A percentile compares a stretch with the other conserved stretches of the same genome.
Evolutionary conservation across 2,797 vertebrate genomes (phyloP).

Genomic region (Enteromius paludinosus): DNA sequence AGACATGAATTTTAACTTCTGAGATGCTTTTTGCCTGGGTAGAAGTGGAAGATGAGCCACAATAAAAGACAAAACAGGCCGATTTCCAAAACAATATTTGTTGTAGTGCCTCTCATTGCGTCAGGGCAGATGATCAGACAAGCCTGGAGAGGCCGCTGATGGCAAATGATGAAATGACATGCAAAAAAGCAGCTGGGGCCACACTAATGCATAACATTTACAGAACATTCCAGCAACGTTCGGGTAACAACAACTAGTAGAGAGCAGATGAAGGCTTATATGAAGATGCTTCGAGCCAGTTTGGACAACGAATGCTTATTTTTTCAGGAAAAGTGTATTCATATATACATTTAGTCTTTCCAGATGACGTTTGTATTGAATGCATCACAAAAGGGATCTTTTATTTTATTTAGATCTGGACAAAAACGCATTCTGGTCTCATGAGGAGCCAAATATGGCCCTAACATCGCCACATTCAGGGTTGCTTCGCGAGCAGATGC

Average conservation of each 20-base stretch:
- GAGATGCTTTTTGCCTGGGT: neutral
- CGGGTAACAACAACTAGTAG: conserved; percentile 5
- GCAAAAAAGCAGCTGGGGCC: conserved; percentile 61
- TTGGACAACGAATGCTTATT: neutral
- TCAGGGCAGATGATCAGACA: conserved; percentile 80
- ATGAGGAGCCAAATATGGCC: neutral
- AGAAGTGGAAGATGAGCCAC: conserved; percentile 4
- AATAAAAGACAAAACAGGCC: conserved; percentile 73
- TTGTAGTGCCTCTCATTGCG: conserved; percentile 69
- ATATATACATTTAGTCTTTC: neutral
- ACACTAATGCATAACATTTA: conserved; percentile 50
- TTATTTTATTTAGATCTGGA: neutral
- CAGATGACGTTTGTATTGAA: neutral
- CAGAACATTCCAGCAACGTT: conserved; percentile 42
- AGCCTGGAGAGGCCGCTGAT: conserved; percentile 59
- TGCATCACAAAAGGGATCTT: neutral
- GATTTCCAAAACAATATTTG: conserved; percentile 71
- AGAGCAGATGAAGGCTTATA: neutral
- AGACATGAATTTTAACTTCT: neutral
- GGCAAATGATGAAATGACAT: conserved; percentile 62
- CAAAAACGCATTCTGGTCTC: conserved; percentile 28
- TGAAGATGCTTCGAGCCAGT: neutral
- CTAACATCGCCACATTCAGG: conserved; percentile 27
- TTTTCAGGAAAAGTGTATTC: neutral
- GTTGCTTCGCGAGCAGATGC: conserved; percentile 27